These are phyloP conservation scores for Piaya cayana DNA, from an alignment of 2,113 vertebrate genomes.

Conservation along the genomic window DNA sequence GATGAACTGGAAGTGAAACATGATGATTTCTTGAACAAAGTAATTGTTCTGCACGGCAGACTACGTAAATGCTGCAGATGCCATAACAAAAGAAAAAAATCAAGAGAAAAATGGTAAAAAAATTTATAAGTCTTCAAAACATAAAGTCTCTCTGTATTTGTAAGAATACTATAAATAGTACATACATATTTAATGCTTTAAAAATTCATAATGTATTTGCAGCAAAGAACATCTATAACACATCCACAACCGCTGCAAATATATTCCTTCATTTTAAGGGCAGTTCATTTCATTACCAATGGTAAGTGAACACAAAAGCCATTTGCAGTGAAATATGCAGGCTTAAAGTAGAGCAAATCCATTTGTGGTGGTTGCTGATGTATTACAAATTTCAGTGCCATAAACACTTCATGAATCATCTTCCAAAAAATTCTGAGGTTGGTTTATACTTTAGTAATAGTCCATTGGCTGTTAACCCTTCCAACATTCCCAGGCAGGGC, in stretches of 20 bases:
- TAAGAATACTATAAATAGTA: slow-evolving; percentile 42
- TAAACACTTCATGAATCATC: not conserved
- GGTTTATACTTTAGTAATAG: not conserved
- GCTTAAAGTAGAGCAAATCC: not conserved
- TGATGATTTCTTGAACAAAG: not conserved
- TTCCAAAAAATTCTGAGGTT: not conserved
- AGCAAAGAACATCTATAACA: not conserved
- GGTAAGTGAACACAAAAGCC: slow-evolving; percentile 41
- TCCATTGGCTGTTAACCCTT: not conserved
- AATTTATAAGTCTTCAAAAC: slow-evolving; percentile 13
- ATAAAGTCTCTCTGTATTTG: slow-evolving; percentile 34
- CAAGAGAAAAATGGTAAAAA: not conserved
- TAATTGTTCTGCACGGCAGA: not conserved
- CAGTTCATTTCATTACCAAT: slow-evolving; percentile 41
- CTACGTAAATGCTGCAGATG: not conserved
- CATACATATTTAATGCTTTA: slow-evolving; percentile 17
- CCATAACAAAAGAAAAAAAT: not conserved
- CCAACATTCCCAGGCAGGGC: not conserved
- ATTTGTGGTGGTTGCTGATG: not conserved
- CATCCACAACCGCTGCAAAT: slow-evolving; percentile 14
- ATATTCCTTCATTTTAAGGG: slow-evolving; percentile 4
- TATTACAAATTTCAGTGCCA: not conserved
- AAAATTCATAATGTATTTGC: slow-evolving; percentile 8
- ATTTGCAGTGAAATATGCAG: slow-evolving; percentile 38
- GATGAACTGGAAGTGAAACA: not conserved